Conservation (phyloP, 2,888 invertebrate species). For the Helobdella robusta region DNA sequence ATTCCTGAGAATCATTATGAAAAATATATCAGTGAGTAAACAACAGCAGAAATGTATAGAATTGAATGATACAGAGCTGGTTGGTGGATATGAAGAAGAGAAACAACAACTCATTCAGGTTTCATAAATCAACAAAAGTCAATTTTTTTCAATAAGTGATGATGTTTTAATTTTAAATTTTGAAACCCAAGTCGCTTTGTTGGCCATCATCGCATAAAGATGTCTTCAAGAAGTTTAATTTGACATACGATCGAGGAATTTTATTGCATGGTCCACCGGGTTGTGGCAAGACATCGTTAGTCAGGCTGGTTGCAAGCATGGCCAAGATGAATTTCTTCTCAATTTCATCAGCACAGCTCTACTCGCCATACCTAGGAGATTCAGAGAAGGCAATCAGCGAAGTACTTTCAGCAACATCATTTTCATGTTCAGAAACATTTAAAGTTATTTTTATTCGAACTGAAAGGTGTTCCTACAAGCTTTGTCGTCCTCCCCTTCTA, state of each 20-base stretch:
- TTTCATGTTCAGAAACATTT: neutral
- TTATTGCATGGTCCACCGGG: constrained; percentile 17
- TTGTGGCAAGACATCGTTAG: constrained; percentile 78
- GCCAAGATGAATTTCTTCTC: constrained; percentile 81
- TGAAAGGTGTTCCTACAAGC: constrained; percentile 56
- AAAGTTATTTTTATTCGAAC: neutral
- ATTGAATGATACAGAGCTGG: too few relatives aligned
- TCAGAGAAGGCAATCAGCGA: constrained; percentile 57
- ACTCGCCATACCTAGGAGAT: constrained; percentile 59
- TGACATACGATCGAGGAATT: constrained; percentile 3
- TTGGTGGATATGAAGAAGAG: too few relatives aligned
- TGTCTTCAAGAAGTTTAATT: neutral
- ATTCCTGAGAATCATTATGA: too few relatives aligned
- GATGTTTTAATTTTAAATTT: too few relatives aligned
- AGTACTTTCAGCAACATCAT: constrained; percentile 36
- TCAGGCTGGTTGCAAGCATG: constrained; percentile 88
- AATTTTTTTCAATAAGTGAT: too few relatives aligned
- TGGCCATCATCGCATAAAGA: too few relatives aligned
- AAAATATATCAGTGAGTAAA: too few relatives aligned
- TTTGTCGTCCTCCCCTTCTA: constrained; percentile 56
- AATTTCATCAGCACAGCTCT: constrained; percentile 12
- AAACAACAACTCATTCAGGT: too few relatives aligned
- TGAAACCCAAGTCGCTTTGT: too few relatives aligned
- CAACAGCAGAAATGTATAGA: too few relatives aligned
- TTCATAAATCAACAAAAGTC: too few relatives aligned